A percentile compares a stretch with the other conserved stretches of the same genome.
phyloP scores from a whole-genome alignment of 2,113 vertebrate species.

The Ivindomyrus marchei region DNA sequence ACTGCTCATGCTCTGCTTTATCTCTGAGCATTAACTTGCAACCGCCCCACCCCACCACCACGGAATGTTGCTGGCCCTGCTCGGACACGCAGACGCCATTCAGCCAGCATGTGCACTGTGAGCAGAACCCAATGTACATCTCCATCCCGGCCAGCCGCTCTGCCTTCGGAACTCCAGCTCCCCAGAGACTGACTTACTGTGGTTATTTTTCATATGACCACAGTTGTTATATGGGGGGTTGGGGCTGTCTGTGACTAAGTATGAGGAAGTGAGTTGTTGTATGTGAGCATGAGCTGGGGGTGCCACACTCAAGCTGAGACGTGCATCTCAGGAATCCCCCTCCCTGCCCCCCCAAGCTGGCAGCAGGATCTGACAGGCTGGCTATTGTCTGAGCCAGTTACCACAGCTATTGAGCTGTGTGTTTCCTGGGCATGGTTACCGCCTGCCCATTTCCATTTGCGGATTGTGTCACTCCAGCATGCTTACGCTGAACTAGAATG shows the following conservation, averaged over 20 bases:
- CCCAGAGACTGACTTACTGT: neutral
- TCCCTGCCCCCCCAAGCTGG: neutral
- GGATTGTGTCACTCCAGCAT: neutral
- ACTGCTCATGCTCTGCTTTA: neutral
- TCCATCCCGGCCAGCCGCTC: neutral
- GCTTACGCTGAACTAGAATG: neutral
- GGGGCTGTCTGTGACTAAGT: neutral
- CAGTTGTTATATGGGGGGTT: neutral
- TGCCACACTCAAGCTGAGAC: neutral
- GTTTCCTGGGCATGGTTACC: neutral
- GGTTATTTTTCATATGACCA: neutral
- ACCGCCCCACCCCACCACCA: neutral
- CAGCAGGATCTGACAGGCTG: neutral
- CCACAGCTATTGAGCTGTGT: neutral
- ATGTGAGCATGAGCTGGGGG: neutral
- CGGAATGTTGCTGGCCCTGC: neutral
- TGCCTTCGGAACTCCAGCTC: neutral
- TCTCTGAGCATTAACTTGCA: neutral
- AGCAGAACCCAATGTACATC: neutral
- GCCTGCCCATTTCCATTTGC: neutral
- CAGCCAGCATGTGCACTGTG: neutral
- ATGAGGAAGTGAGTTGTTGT: neutral
- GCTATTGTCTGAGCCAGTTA: neutral
- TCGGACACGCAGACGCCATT: neutral
- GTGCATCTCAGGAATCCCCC: neutral